Evolutionary conservation across 1,140 invertebrate species (phyloP).

Genomic region (Aradophagus sp.): DNA sequence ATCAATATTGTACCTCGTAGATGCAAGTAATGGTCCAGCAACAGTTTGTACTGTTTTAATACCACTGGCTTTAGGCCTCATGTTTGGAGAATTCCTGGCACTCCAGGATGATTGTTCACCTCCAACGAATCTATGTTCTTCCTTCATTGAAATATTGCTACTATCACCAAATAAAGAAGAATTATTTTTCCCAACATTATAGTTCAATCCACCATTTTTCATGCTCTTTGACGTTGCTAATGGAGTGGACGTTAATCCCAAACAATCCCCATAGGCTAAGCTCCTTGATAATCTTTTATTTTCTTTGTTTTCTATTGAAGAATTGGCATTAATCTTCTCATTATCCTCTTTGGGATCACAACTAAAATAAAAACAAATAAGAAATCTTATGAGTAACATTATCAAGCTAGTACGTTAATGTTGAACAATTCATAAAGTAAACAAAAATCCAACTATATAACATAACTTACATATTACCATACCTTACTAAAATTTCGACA

Average conservation of each 20-base stretch:
- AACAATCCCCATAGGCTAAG: slow-evolving; percentile 23
- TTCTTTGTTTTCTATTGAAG: too few species aligned
- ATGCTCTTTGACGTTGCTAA: slow-evolving; percentile 46
- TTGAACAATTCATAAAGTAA: too few species aligned
- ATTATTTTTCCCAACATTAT: slow-evolving; percentile 8
- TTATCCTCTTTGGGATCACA: too few species aligned
- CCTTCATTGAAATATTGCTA: slow-evolving; percentile 27
- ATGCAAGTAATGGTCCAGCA: slow-evolving; percentile 68
- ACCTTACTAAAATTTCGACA: too few species aligned
- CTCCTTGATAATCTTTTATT: slow-evolving; percentile 18
- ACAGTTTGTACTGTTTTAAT: slow-evolving; percentile 66
- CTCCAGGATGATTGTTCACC: slow-evolving; percentile 65
- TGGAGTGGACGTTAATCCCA: slow-evolving; percentile 62
- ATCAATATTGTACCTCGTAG: slow-evolving; percentile 72
- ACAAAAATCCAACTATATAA: too few species aligned
- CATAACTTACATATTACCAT: too few species aligned
- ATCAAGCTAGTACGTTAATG: too few species aligned
- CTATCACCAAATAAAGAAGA: slow-evolving; percentile 20
- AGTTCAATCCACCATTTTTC: slow-evolving; percentile 55
- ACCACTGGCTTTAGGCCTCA: slow-evolving; percentile 55
- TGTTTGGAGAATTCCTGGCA: slow-evolving; percentile 62
- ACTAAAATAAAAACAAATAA: too few species aligned
- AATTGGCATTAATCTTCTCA: too few species aligned
- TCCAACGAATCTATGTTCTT: slow-evolving; percentile 57
- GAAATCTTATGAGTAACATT: too few species aligned